Evolutionary conservation across 2,113 vertebrate genomes (phyloP).

Genomic region (Mustelus asterias): DNA sequence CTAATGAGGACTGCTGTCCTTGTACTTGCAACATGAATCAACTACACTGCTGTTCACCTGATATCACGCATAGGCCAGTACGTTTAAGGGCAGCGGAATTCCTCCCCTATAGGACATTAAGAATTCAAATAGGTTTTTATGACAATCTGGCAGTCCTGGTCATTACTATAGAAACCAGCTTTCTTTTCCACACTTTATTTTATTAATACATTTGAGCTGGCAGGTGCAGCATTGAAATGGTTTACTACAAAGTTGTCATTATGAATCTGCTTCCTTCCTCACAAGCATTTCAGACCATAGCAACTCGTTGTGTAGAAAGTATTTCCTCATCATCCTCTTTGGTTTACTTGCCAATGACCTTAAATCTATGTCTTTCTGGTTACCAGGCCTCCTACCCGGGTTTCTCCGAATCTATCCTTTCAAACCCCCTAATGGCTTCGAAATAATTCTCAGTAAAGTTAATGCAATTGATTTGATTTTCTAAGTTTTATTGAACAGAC

Average conservation of each 20-base stretch:
- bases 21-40: background rate
- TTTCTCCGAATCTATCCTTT: background rate
- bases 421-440: background rate
- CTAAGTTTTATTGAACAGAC: background rate
- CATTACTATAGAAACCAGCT: background rate
- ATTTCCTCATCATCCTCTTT: background rate
- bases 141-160: background rate
- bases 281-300: background rate
- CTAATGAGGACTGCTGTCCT: no score
- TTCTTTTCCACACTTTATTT: background rate
- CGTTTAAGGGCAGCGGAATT: background rate
- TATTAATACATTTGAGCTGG: background rate
- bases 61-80: background rate
- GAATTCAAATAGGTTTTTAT: background rate
- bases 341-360: background rate
- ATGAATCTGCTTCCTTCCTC: background rate
- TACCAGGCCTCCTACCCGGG: background rate
- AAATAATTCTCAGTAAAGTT: background rate
- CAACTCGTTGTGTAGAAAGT: background rate
- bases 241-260: background rate
- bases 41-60: background rate
- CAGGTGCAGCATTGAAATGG: background rate
- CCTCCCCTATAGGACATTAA: background rate
- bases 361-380: background rate
- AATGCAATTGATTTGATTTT: background rate